Evolutionary conservation across 1,140 invertebrate species (phyloP).

Genomic region (Muscidifurax raptorellus): DNA sequence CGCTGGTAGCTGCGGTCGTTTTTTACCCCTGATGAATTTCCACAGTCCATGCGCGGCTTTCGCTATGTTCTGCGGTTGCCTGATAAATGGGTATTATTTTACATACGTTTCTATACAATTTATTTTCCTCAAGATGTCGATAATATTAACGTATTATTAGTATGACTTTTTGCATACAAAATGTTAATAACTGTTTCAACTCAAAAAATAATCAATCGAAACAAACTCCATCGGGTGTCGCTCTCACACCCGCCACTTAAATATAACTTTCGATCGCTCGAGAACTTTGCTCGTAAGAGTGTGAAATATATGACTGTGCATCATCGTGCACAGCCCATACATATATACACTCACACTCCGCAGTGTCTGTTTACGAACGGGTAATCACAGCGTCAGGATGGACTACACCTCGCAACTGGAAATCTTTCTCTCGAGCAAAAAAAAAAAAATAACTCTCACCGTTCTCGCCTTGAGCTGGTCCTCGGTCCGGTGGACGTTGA

Average conservation of each 20-base stretch:
- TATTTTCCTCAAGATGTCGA: no score
- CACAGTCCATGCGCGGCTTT: no score
- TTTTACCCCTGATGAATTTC: neutral
- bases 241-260: no score
- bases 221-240: no score
- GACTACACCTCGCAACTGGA: neutral
- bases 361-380: neutral
- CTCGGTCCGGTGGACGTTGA: constrained; percentile 95
- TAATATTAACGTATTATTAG: no score
- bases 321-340: neutral
- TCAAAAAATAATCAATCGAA: no score
- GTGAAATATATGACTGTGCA: neutral
- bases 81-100: no score
- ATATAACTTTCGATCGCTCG: neutral
- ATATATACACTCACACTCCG: no score
- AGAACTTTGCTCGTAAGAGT: neutral
- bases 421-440: neutral
- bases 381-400: neutral
- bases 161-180: no score
- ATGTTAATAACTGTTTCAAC: no score
- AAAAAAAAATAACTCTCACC: constrained; percentile 74
- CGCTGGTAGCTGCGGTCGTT: neutral
- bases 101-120: no score
- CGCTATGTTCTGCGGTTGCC: no score
- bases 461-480: constrained; percentile 88